Conservation (phyloP, 2,888 invertebrate genomes). For the Lamellibrachia satsuma region DNA sequence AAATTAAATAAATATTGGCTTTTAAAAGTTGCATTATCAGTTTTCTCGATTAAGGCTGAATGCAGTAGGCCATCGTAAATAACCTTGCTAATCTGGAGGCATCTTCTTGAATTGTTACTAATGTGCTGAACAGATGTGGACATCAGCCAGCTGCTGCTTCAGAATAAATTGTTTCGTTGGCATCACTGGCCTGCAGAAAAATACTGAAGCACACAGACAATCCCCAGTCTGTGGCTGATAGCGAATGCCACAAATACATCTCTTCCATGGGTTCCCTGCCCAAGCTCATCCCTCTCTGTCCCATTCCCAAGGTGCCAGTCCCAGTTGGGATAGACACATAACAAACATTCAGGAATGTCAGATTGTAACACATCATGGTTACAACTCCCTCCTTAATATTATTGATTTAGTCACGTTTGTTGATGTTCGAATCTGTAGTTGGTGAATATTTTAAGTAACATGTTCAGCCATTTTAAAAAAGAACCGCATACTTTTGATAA, state of each 20-base stretch:
- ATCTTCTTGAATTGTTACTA: slow-evolving; percentile 6
- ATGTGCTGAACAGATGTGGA: not conserved
- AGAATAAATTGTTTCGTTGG: not conserved
- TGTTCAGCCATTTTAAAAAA: no score
- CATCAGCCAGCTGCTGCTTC: not conserved
- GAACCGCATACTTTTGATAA: no score
- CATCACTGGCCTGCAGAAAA: not conserved
- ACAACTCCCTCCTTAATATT: no score
- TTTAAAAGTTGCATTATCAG: slow-evolving; percentile 13
- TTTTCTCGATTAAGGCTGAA: slow-evolving; percentile 10
- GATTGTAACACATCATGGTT: not conserved
- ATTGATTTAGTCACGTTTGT: no score
- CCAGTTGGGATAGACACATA: not conserved
- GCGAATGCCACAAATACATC: not conserved
- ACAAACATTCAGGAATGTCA: not conserved
- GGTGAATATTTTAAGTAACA: no score
- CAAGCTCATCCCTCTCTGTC: not conserved
- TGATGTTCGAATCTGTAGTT: no score
- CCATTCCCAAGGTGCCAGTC: not conserved
- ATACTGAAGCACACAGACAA: not conserved
- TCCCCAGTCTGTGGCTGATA: not conserved
- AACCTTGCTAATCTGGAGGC: slow-evolving; percentile 6
- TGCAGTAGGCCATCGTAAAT: not conserved
- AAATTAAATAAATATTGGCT: slow-evolving; percentile 12
- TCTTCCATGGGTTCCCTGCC: not conserved